Conservation (phyloP, 2,797 vertebrate species). For the Pseudocheirus occidentalis region DNA sequence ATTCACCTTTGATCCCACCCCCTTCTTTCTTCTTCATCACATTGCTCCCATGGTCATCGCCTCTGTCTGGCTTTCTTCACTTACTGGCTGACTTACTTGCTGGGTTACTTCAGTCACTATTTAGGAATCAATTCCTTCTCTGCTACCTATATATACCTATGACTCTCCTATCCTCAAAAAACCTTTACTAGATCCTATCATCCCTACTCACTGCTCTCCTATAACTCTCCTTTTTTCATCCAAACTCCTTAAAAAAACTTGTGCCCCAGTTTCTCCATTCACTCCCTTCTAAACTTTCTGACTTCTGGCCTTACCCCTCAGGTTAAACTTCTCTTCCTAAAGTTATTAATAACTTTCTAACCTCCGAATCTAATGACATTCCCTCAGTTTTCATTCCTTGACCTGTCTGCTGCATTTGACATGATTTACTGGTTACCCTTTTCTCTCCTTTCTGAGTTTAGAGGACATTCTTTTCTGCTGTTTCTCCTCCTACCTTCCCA, state of each 20-base stretch:
- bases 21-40: too few species aligned
- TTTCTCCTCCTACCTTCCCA: neutral
- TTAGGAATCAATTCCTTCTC: neutral
- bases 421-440: neutral
- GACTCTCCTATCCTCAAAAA: neutral
- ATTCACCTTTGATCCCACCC: neutral
- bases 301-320: neutral
- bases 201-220: neutral
- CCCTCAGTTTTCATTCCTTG: neutral
- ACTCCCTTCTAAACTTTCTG: neutral
- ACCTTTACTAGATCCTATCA: neutral
- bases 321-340: neutral
- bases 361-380: neutral
- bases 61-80: neutral
- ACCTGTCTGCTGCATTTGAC: too few species aligned
- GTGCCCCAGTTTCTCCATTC: neutral
- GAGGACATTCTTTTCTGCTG: neutral
- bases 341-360: neutral
- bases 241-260: neutral
- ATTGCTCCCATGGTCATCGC: too few species aligned
- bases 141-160: neutral
- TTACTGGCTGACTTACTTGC: too few species aligned
- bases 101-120: neutral
- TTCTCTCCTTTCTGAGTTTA: neutral
- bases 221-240: neutral